phyloP scores from a whole-genome alignment of 1,140 invertebrate species.

The Euwallacea similis region DNA sequence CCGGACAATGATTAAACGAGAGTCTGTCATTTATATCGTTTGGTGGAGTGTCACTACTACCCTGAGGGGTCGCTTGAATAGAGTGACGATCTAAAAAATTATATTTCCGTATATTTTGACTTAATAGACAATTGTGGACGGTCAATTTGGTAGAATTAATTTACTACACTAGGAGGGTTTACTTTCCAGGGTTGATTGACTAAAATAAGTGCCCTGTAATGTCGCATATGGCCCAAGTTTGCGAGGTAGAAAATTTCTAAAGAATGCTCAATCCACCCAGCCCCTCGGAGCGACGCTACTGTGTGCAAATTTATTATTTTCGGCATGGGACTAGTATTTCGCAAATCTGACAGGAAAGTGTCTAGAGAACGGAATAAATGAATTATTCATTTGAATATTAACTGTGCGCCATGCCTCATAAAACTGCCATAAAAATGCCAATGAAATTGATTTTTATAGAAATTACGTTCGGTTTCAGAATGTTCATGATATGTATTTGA shows the following conservation, averaged over 20 bases:
- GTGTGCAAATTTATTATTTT: slow-evolving; percentile 22
- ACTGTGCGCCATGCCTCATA: slow-evolving; percentile 36
- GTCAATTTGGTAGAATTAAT: slow-evolving; percentile 39
- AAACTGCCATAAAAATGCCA: slow-evolving; percentile 37
- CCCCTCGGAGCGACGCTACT: slow-evolving; percentile 10
- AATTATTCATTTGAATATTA: slow-evolving; percentile 41
- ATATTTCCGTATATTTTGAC: slow-evolving; percentile 33
- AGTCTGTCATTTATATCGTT: slow-evolving; percentile 39
- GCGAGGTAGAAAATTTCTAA: not conserved
- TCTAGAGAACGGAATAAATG: slow-evolving; percentile 36
- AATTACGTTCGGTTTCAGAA: slow-evolving; percentile 33
- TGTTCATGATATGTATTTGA: slow-evolving; percentile 34
- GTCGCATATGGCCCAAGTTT: slow-evolving; percentile 7
- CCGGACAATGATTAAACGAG: slow-evolving; percentile 39
- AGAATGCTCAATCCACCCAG: not conserved
- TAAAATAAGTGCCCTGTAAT: slow-evolving; percentile 24
- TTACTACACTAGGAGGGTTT: not conserved
- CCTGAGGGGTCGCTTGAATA: slow-evolving; percentile 6
- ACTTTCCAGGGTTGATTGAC: slow-evolving; percentile 16
- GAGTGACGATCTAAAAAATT: slow-evolving; percentile 25
- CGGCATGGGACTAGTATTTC: slow-evolving; percentile 25
- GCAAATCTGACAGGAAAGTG: slow-evolving; percentile 37
- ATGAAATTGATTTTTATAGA: slow-evolving; percentile 39
- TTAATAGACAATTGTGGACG: slow-evolving; percentile 34
- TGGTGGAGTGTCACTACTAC: slow-evolving; percentile 21